phyloP scores from a whole-genome alignment of 2,888 invertebrate species.

The Chaetogeoica ovagalla region DNA sequence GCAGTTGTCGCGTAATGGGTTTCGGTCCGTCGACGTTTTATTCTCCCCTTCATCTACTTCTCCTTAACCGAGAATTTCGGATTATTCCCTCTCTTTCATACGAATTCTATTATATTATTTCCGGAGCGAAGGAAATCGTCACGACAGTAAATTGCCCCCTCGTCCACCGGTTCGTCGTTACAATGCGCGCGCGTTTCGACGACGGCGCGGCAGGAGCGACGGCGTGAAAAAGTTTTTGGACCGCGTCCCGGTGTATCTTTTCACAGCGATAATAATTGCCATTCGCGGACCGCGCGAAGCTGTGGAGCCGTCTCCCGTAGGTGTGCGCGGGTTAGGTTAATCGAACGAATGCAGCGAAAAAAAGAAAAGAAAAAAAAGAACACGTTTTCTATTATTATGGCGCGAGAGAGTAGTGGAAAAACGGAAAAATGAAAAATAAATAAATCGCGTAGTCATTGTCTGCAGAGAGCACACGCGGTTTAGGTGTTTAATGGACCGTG shows the following conservation, averaged over 20 bases:
- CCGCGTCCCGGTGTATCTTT: constrained; percentile 18
- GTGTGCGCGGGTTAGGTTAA: constrained; percentile 48
- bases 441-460: constrained; percentile 1
- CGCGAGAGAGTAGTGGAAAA: constrained; percentile 12
- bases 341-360: not conserved
- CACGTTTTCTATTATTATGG: not conserved
- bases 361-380: not conserved
- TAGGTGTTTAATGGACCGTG: constrained; percentile 47
- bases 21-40: constrained; percentile 2
- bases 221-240: constrained; percentile 40
- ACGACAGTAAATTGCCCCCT: constrained; percentile 31
- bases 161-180: not conserved
- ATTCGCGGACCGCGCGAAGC: not conserved
- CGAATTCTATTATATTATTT: constrained; percentile 48
- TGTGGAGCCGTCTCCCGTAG: not conserved
- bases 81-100: constrained; percentile 18
- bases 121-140: constrained; percentile 25
- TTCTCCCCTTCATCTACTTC: not conserved
- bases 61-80: too few relatives aligned
- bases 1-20: constrained; percentile 16
- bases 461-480: constrained; percentile 13
- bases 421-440: constrained; percentile 27
- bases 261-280: constrained; percentile 50
- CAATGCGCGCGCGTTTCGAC: too few relatives aligned
- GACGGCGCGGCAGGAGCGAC: not conserved